These are phyloP conservation scores for Pyrrhia umbra DNA, from an alignment of 2,888 invertebrate species.

Conservation along the genomic window DNA sequence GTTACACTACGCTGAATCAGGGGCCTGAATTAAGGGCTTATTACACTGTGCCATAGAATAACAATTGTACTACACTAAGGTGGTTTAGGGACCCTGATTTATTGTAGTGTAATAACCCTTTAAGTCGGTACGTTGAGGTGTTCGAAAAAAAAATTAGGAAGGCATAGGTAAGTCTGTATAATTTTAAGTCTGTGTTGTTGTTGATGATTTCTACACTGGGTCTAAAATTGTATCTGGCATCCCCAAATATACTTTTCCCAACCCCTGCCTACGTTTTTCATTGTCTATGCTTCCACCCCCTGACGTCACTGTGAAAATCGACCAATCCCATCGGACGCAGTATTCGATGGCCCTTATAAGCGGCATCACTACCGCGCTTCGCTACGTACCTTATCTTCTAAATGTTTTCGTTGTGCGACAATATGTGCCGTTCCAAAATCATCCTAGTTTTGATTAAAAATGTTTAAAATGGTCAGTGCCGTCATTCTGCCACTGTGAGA, in stretches of 20 bases:
- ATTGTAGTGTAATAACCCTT: too few relatives aligned
- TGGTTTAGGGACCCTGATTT: too few relatives aligned
- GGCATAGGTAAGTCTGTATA: too few relatives aligned
- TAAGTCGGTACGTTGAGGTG: too few relatives aligned
- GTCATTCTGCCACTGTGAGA: conserved; percentile 75
- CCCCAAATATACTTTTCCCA: conserved; percentile 67
- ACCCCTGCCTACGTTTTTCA: conserved; percentile 76
- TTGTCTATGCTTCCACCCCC: conserved; percentile 89
- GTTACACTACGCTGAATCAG: too few relatives aligned
- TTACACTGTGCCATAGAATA: too few relatives aligned
- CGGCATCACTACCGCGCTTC: conserved; percentile 82
- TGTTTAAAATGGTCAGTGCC: conserved; percentile 80
- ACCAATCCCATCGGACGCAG: conserved; percentile 91
- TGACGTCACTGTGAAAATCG: conserved; percentile 91
- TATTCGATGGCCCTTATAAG: conserved; percentile 84
- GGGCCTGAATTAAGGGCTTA: too few relatives aligned
- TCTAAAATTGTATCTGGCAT: conserved; percentile 47
- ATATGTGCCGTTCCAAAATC: conserved; percentile 80
- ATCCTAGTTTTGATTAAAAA: conserved; percentile 80
- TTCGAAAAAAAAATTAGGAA: too few relatives aligned
- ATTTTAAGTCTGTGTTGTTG: neutral
- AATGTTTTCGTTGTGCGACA: conserved; percentile 86
- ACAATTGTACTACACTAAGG: too few relatives aligned
- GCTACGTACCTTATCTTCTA: conserved; percentile 79
- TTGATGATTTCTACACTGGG: neutral